Evolutionary conservation across 2,797 vertebrate genomes (phyloP).

Genomic region (Macropodus opercularis): DNA sequence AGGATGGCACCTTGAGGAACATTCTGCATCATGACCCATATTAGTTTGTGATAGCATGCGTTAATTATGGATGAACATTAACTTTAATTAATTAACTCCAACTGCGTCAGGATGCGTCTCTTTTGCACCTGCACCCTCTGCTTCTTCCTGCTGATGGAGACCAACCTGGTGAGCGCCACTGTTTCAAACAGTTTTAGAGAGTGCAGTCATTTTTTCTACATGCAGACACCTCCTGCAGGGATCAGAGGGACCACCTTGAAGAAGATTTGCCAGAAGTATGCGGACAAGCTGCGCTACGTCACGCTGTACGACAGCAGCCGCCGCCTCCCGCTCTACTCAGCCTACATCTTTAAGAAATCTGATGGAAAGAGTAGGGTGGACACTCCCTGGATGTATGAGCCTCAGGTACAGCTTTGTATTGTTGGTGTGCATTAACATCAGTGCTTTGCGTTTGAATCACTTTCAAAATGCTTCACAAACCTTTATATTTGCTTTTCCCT

Average conservation of each 20-base stretch:
- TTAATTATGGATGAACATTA: neutral
- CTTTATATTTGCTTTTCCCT: neutral
- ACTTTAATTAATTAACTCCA: neutral
- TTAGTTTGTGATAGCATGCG: neutral
- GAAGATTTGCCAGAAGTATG: constrained; percentile 77
- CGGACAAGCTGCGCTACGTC: constrained; percentile 69
- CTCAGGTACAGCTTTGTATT: constrained; percentile 67
- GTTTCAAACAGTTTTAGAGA: constrained; percentile 74
- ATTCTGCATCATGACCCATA: neutral
- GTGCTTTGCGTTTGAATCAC: neutral
- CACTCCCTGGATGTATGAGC: constrained; percentile 83
- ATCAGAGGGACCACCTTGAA: constrained; percentile 50
- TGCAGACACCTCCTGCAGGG: constrained; percentile 68
- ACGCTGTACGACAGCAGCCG: constrained; percentile 73
- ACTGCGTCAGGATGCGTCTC: constrained; percentile 51
- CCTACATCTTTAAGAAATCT: constrained; percentile 80
- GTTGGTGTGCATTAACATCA: neutral
- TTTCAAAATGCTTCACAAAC: neutral
- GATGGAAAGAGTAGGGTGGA: constrained; percentile 76
- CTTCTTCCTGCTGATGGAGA: constrained; percentile 40
- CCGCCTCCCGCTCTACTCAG: constrained; percentile 74
- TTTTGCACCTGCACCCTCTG: constrained; percentile 39
- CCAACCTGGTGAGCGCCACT: constrained; percentile 38
- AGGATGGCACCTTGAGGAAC: neutral
- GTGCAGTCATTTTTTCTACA: constrained; percentile 78